Evolutionary conservation across 37 sponge, comb jelly and placozoan genomes (phyloP), one percentile per base, ranked within the genome.

Genomic region (Bolinopsis microptera): DNA sequence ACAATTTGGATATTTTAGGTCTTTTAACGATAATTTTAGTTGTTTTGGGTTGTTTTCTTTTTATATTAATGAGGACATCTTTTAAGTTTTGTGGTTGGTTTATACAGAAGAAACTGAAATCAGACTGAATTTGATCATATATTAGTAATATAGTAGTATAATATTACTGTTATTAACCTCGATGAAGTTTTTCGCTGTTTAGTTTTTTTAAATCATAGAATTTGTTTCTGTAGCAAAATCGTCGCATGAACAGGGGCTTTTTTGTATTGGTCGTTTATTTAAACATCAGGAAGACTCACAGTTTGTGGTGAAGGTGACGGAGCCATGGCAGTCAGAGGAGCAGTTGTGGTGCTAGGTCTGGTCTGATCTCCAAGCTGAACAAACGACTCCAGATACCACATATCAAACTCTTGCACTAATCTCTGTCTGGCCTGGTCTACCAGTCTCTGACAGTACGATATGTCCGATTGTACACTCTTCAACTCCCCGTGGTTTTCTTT

Each of bases 361-460:
- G 83, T 93, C 67, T 94, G 94, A 23, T 94, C 92, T 0, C 76
- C 94, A 21, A 76, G 22, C 13, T 69, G 27, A 3, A 94, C 35
- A 41, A 75, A 94, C 61, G 92, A 92, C 35, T 76, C 76, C 39
- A 83, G 83, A 94, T 97, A 98, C 99, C 99, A 98, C 18, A 0
- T 68, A 5, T 97, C 96, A 93, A 98, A 98, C 94, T 98, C 99
- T 9, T 93, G 61, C 40, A 97, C 77, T 40, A 98, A 83, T 92
- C 82, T 94, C 76, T 95, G 93, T 35, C 99, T 83, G 38, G 95
- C 93, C 83, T 96, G 95, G 68, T 96, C 95, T 0, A 97, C 95
- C 32, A 96, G 95, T 41, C 95, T 93, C 37, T 96, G 96, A 90
- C 97, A 96, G 88, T 94, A 94, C 25, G 93, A 68, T n/a, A 96